A percentile compares a stretch with the other conserved stretches of the same genome.
phyloP scores from a whole-genome alignment of 2,113 vertebrate genomes.

The Phaethornis superciliosus region DNA sequence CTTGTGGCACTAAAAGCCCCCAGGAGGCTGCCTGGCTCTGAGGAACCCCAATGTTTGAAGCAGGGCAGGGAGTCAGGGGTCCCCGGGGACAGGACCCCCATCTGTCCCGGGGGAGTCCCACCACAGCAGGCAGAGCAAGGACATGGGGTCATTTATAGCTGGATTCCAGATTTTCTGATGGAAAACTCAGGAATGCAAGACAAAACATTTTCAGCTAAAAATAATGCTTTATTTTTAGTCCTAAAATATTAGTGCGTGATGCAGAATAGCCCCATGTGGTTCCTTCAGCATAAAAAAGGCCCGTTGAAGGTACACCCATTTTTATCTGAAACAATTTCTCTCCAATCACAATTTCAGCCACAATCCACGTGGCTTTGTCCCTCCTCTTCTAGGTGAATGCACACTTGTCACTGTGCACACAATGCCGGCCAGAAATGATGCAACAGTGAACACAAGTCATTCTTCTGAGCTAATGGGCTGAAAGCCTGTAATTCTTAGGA shows the following conservation, averaged over 20 bases:
- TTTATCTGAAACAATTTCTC: not conserved
- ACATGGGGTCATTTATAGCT: not conserved
- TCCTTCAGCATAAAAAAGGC: not conserved
- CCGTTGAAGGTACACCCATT: not conserved
- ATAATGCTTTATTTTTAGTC: constrained; percentile 38
- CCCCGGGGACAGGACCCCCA: no score
- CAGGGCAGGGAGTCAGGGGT: not conserved
- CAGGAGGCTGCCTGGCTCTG: no score
- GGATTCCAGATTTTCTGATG: not conserved
- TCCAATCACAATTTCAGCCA: not conserved
- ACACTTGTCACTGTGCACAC: not conserved
- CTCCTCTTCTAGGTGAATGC: not conserved
- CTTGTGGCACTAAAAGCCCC: not conserved
- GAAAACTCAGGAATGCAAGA: not conserved
- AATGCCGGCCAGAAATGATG: not conserved
- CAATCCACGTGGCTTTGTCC: not conserved
- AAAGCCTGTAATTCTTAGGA: not conserved
- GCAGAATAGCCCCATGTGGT: not conserved
- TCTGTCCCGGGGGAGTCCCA: not conserved
- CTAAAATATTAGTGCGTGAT: not conserved
- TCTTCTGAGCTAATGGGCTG: not conserved
- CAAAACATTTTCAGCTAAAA: constrained; percentile 10
- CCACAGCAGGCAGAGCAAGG: not conserved
- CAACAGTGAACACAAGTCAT: not conserved
- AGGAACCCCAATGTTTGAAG: not conserved